These are phyloP conservation scores for Prosapia bicincta DNA, from an alignment of 2,888 invertebrate species.

Conservation along the genomic window DNA sequence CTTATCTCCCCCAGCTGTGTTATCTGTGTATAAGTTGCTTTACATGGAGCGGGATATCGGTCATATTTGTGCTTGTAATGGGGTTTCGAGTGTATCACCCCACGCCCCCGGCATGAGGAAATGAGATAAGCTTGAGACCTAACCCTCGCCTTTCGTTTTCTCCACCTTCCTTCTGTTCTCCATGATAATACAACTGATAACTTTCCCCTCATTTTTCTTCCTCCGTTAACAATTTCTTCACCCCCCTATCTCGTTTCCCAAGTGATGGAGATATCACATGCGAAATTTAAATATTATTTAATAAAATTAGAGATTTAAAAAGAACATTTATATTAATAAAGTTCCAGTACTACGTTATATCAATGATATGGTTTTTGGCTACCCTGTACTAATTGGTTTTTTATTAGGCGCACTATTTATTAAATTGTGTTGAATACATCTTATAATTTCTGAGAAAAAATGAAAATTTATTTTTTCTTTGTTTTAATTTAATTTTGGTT, in stretches of 20 bases:
- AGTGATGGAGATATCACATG: too few species aligned
- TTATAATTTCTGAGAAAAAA: too few species aligned
- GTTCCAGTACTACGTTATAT: too few species aligned
- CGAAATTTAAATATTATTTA: too few species aligned
- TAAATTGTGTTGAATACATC: too few species aligned
- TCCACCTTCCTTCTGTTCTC: neutral
- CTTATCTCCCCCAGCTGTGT: neutral
- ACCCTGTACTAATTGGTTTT: too few species aligned
- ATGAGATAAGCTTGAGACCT: slow-evolving; percentile 15
- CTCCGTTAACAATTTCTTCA: neutral
- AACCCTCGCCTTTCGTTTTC: neutral
- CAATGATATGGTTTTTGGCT: too few species aligned
- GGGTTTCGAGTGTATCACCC: slow-evolving; percentile 14
- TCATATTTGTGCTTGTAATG: slow-evolving; percentile 21
- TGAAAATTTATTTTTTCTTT: too few species aligned
- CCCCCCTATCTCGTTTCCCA: neutral
- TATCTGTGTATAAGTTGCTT: neutral
- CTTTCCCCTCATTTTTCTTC: neutral
- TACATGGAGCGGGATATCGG: slow-evolving; percentile 10
- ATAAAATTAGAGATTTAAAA: too few species aligned
- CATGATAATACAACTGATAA: neutral
- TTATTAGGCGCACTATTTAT: too few species aligned
- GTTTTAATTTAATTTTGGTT: too few species aligned
- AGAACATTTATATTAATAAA: too few species aligned
- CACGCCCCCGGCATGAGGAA: slow-evolving; percentile 16